Conservation (phyloP, 2,113 vertebrate species). For the Hirundichthys speculiger region DNA sequence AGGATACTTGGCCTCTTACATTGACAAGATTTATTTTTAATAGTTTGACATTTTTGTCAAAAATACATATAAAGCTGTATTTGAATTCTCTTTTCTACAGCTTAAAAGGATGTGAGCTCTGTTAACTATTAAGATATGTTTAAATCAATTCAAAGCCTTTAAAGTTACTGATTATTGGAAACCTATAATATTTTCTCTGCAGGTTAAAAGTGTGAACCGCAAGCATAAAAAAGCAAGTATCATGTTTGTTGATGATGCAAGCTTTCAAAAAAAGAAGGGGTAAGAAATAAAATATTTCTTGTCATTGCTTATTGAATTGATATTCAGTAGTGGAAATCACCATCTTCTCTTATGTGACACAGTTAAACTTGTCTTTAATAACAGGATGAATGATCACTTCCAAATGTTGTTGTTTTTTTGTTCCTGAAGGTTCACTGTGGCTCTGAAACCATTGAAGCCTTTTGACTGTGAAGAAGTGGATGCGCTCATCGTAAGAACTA, state of each 20-base stretch:
- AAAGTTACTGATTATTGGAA: background rate
- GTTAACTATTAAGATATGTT: no score
- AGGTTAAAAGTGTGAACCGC: constrained; percentile 87
- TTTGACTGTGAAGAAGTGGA: constrained; percentile 89
- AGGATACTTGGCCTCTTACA: no score
- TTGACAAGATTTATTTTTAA: no score
- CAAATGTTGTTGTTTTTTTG: constrained; percentile 4
- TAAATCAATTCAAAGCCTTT: background rate
- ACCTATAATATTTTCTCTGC: constrained; percentile 9
- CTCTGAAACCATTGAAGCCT: constrained; percentile 86
- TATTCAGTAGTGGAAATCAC: no score
- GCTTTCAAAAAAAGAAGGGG: constrained; percentile 81
- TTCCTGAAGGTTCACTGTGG: constrained; percentile 81
- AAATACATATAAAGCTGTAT: no score
- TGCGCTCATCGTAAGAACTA: constrained; percentile 83
- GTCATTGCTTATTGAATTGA: background rate
- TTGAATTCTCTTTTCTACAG: no score
- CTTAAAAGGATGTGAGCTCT: no score
- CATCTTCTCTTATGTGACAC: no score
- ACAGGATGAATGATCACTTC: background rate
- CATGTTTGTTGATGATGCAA: constrained; percentile 83
- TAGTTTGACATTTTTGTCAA: no score
- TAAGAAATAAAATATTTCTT: constrained; percentile 56
- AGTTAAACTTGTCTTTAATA: background rate
- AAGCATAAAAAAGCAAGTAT: constrained; percentile 87